These are phyloP conservation scores for Urocolius indicus DNA, from an alignment of 2,113 vertebrate genomes.

Conservation along the genomic window DNA sequence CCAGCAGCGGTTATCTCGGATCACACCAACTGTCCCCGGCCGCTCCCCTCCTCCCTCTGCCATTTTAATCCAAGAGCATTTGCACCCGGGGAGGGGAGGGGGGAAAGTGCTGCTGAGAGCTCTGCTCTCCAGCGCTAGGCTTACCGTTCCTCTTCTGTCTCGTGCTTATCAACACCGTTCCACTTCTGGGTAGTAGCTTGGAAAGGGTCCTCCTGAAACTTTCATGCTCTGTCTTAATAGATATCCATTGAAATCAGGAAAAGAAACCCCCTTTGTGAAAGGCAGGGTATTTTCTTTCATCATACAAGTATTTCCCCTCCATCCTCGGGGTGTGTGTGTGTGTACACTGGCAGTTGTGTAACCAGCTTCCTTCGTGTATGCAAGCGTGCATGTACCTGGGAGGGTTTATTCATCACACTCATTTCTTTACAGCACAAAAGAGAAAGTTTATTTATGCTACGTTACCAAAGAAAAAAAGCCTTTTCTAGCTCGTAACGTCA, in stretches of 20 bases:
- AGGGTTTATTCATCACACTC: not conserved
- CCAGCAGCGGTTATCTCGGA: conserved; percentile 36
- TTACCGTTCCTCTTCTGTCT: rapidly evolving
- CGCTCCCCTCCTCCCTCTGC: conserved; percentile 52
- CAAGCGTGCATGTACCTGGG: not conserved
- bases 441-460: not conserved
- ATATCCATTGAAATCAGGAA: not conserved
- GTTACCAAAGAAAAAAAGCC: not conserved
- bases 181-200: not conserved
- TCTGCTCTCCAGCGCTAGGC: not conserved
- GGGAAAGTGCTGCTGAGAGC: not conserved
- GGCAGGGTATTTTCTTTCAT: not conserved
- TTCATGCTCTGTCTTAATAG: not conserved
- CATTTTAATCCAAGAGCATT: conserved; percentile 57
- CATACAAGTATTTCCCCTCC: not conserved
- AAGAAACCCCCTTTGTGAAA: not conserved
- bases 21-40: conserved; percentile 46
- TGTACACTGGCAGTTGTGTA: not conserved
- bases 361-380: not conserved
- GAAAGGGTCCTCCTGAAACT: not conserved
- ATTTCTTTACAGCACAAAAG: not conserved
- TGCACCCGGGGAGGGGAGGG: conserved; percentile 43
- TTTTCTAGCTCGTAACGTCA: not conserved
- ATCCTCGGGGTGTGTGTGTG: not conserved
- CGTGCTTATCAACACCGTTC: not conserved